A percentile compares a stretch with the other conserved stretches of the same genome.
Conservation (phyloP, 2,113 vertebrate genomes). For the Suricata suricatta region DNA sequence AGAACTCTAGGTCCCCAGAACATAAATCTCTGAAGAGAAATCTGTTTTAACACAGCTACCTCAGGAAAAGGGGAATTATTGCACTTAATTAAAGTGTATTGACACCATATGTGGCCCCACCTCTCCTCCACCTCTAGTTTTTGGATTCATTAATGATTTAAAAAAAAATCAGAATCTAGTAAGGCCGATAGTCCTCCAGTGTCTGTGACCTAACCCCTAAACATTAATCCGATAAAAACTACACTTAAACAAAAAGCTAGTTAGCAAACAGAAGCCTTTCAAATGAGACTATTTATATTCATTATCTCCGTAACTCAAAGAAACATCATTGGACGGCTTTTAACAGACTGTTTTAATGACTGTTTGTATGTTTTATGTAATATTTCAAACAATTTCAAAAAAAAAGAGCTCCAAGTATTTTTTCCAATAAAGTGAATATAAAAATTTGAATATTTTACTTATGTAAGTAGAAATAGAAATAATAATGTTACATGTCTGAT, state of each 20-base stretch:
- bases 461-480: neutral
- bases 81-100: constrained; percentile 93
- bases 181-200: constrained; percentile 50
- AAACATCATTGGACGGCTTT: neutral
- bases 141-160: constrained; percentile 83
- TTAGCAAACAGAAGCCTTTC: constrained; percentile 8
- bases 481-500: neutral
- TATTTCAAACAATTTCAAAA: constrained; percentile 7
- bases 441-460: neutral
- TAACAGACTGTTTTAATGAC: neutral
- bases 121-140: constrained; percentile 82
- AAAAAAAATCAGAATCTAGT: constrained; percentile 74
- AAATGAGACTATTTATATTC: neutral
- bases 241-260: constrained; percentile 14
- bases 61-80: constrained; percentile 92
- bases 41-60: constrained; percentile 86
- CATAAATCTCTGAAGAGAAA: constrained; percentile 82
- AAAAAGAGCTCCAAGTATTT: neutral
- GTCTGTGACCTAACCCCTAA: neutral
- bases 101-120: constrained; percentile 90
- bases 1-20: neutral
- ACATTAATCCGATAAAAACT: constrained; percentile 57
- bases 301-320: constrained; percentile 29
- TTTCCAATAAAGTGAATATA: neutral
- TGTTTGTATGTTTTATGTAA: neutral